phyloP scores from a whole-genome alignment of 2,113 vertebrate genomes.

The Typhlomys cinereus region DNA sequence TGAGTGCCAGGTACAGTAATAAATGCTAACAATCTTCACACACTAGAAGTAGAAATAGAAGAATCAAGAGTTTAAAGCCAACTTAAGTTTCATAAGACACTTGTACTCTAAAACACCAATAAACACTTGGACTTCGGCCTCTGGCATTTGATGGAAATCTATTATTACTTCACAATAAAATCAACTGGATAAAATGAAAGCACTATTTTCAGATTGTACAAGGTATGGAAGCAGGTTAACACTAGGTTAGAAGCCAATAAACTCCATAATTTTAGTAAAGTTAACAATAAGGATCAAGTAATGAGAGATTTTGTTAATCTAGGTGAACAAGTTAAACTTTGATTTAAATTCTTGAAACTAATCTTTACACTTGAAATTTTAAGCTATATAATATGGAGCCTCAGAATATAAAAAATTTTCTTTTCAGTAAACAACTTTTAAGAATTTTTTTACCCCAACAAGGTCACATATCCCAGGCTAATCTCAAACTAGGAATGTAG shows the following conservation, averaged over 20 bases:
- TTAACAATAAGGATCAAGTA: constrained; percentile 53
- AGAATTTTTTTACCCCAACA: neutral
- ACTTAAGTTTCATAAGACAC: neutral
- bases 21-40: neutral
- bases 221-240: constrained; percentile 39
- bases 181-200: neutral
- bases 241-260: constrained; percentile 58
- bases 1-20: neutral
- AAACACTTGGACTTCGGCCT: neutral
- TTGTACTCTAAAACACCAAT: neutral
- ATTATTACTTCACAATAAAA: neutral
- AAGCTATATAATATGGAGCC: neutral
- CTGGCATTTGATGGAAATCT: constrained; percentile 20
- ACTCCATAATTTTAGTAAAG: constrained; percentile 32
- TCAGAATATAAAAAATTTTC: neutral
- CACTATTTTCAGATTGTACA: constrained; percentile 44
- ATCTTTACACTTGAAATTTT: neutral
- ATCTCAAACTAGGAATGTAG: neutral
- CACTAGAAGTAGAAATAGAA: neutral
- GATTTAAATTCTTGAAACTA: constrained; percentile 11
- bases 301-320: constrained; percentile 1
- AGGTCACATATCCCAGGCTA: neutral
- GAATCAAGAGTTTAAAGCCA: neutral
- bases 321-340: neutral
- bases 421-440: neutral